phyloP scores from a whole-genome alignment of 2,797 vertebrate genomes.

The Falco peregrinus region DNA sequence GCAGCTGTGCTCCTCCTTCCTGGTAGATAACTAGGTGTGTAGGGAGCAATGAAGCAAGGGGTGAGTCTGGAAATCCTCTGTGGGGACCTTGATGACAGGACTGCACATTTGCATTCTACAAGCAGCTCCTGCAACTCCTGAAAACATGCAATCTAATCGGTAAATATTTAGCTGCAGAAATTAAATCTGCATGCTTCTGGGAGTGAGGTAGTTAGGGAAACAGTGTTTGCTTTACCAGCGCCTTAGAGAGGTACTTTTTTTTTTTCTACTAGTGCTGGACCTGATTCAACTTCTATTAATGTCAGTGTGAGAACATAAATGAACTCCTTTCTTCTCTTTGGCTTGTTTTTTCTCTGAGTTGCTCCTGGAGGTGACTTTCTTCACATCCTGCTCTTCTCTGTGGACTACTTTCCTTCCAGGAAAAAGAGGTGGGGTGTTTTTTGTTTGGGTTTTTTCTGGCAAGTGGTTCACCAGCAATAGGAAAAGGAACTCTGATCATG shows the following conservation, averaged over 20 bases:
- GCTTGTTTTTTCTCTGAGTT: neutral
- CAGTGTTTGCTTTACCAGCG: neutral
- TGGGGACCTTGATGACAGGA: neutral
- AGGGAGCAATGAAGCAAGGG: neutral
- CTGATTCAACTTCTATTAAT: neutral
- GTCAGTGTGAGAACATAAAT: neutral
- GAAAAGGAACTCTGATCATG: neutral
- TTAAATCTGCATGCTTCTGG: neutral
- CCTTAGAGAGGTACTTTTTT: neutral
- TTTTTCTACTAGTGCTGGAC: neutral
- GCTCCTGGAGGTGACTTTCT: neutral
- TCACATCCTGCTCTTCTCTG: neutral
- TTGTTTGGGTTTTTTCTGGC: neutral
- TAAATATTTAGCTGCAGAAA: conserved; percentile 33
- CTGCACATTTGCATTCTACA: neutral
- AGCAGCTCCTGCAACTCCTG: neutral
- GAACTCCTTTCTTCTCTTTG: neutral
- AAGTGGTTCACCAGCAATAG: neutral
- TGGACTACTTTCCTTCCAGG: neutral
- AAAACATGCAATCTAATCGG: neutral
- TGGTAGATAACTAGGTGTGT: no score
- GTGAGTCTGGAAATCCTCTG: neutral
- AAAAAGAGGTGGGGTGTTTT: neutral
- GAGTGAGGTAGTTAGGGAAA: conserved; percentile 22
- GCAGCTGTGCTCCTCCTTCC: neutral